Evolutionary conservation across 2,113 vertebrate species (phyloP).

Genomic region (Erinaceus europaeus): DNA sequence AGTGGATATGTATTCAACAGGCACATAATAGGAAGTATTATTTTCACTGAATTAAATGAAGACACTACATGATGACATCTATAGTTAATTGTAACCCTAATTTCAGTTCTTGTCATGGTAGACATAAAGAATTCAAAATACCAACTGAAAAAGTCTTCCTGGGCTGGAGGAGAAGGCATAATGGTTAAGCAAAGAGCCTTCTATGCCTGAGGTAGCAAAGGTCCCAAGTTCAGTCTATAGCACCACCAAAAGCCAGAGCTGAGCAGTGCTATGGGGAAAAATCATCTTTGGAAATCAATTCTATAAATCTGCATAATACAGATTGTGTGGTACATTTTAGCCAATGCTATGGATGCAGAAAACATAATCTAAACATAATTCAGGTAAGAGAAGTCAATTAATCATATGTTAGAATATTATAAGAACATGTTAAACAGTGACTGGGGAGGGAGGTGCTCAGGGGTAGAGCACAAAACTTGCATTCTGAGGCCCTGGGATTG

Average conservation of each 20-base stretch:
- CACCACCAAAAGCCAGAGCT: too few relatives aligned
- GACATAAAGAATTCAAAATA: background rate
- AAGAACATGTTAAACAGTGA: slow-evolving; percentile 12
- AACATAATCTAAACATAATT: slow-evolving; percentile 6
- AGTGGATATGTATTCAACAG: background rate
- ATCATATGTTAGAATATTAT: background rate
- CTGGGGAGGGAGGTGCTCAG: too few relatives aligned
- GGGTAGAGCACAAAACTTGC: too few relatives aligned
- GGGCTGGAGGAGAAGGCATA: too few relatives aligned
- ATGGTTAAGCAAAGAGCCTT: too few relatives aligned
- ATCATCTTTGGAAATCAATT: background rate
- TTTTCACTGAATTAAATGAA: slow-evolving; percentile 31
- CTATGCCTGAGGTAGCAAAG: too few relatives aligned
- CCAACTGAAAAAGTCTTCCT: slow-evolving; percentile 3
- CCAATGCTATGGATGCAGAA: background rate
- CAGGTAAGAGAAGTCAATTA: background rate
- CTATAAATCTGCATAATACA: background rate
- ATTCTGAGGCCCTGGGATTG: too few relatives aligned
- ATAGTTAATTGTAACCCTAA: background rate
- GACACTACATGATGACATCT: background rate
- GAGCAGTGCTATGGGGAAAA: too few relatives aligned
- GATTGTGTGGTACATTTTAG: background rate
- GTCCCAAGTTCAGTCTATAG: too few relatives aligned
- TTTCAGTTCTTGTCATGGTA: background rate
- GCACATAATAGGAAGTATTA: slow-evolving; percentile 7